Conservation (phyloP, 2,113 vertebrate genomes). For the Malurus cyaneus region DNA sequence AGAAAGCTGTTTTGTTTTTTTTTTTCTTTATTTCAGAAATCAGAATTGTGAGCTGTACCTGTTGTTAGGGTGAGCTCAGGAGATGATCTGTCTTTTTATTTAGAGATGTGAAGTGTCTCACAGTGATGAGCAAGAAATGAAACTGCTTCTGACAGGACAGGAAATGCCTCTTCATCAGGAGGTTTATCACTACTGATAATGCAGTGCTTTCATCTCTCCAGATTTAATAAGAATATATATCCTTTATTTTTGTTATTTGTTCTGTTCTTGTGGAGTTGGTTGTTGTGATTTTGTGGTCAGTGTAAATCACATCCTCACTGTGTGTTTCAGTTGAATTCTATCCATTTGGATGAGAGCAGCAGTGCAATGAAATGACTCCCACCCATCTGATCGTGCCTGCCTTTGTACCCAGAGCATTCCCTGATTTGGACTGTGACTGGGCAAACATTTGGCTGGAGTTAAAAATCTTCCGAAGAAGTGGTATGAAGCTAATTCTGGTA, state of each 20-base stretch:
- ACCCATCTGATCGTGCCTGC: not conserved
- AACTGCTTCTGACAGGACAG: not conserved
- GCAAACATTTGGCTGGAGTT: not conserved
- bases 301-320: not conserved
- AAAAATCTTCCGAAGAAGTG: not conserved
- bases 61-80: not conserved
- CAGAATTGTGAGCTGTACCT: not conserved
- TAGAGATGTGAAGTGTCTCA: not conserved
- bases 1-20: not conserved
- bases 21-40: not conserved
- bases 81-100: not conserved
- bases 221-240: not conserved
- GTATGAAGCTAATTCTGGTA: not conserved
- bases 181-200: not conserved
- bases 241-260: not conserved
- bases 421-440: not conserved
- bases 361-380: not conserved
- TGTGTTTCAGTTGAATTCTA: not conserved
- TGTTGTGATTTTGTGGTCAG: not conserved
- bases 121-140: not conserved
- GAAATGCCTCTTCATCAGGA: not conserved
- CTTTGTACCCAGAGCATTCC: not conserved
- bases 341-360: not conserved
- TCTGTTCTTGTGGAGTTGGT: not conserved
- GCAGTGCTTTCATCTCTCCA: not conserved